phyloP scores from a whole-genome alignment of 2,113 vertebrate genomes.

The Mugil cephalus region DNA sequence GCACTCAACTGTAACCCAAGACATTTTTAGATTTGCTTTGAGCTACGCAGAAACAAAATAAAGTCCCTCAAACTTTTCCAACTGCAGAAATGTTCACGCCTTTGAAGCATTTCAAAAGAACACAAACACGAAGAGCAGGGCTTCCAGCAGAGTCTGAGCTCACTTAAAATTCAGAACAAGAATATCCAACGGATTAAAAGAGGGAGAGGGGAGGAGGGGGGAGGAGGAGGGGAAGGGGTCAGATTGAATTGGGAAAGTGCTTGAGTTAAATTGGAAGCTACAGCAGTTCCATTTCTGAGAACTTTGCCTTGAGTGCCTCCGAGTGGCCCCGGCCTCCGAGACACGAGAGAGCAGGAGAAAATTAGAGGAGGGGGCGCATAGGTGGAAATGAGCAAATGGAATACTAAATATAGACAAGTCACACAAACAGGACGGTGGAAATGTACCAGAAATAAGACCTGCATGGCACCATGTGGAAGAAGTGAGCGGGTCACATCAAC shows the following conservation, averaged over 20 bases:
- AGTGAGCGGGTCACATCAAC: conserved; percentile 15
- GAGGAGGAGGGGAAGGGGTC: not conserved
- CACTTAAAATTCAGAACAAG: conserved; percentile 28
- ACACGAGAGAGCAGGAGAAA: not conserved
- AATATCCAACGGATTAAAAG: conserved; percentile 4
- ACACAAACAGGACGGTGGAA: conserved; percentile 43
- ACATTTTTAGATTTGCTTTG: not conserved
- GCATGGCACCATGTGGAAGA: conserved; percentile 10
- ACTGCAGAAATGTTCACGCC: not conserved
- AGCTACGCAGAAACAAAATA: not conserved
- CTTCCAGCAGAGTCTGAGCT: conserved; percentile 4
- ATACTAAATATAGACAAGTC: conserved; percentile 35
- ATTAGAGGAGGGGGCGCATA: conserved; percentile 12
- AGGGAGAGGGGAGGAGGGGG: not conserved
- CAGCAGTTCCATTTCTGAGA: conserved; percentile 31
- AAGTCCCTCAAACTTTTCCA: too few relatives aligned
- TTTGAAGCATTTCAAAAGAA: conserved; percentile 10
- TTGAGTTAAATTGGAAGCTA: conserved; percentile 37
- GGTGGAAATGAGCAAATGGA: conserved; percentile 52
- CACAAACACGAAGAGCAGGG: conserved; percentile 1
- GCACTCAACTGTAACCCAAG: not conserved
- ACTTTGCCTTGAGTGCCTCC: conserved; percentile 8
- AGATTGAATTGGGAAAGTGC: conserved; percentile 25
- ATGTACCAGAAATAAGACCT: conserved; percentile 42
- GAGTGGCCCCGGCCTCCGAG: not conserved